Conservation (phyloP, 2,888 invertebrate species). For the Agriopis aurantiaria region DNA sequence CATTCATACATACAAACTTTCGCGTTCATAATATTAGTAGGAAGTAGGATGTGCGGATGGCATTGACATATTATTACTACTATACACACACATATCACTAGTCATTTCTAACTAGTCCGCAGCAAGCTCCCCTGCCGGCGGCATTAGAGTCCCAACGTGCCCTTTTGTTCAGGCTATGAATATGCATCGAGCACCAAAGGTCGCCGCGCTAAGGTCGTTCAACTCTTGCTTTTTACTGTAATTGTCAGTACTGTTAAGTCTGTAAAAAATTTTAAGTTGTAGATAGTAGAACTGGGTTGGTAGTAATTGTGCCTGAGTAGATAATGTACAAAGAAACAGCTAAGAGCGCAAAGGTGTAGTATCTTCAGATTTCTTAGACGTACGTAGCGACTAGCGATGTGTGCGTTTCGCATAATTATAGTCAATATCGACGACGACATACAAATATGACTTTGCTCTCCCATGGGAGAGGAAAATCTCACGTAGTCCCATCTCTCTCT, state of each 20-base stretch:
- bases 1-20: no score
- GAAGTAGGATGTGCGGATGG: no score
- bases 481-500: no score
- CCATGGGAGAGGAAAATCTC: no score
- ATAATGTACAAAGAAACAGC: neutral
- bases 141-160: slow-evolving; percentile 14
- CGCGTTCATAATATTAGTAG: no score
- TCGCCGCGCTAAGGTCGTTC: slow-evolving; percentile 39
- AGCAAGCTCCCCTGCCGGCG: no score
- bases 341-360: neutral
- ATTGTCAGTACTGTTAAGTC: slow-evolving; percentile 29
- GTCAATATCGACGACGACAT: no score
- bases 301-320: neutral
- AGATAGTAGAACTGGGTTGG: slow-evolving; percentile 17
- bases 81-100: no score
- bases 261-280: slow-evolving; percentile 30
- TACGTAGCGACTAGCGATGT: neutral
- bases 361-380: neutral
- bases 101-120: no score
- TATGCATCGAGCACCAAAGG: slow-evolving; percentile 45
- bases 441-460: no score
- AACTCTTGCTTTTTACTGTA: slow-evolving; percentile 37
- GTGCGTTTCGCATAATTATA: no score
- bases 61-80: no score
- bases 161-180: slow-evolving; percentile 42